Evolutionary conservation across 2,888 invertebrate genomes (phyloP).

Genomic region (Polylopha cassiicola): DNA sequence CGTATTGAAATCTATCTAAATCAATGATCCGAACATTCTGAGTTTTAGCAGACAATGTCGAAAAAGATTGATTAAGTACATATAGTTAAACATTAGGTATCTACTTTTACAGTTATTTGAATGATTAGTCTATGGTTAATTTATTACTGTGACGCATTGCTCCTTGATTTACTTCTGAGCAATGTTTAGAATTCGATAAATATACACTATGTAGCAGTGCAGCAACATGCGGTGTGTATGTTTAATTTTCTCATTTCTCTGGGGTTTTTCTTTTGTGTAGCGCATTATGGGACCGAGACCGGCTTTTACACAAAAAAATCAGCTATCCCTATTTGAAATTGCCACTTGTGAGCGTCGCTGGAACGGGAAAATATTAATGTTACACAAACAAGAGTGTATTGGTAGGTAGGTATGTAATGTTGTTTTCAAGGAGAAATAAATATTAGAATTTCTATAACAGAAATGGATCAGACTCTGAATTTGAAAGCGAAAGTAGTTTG

Average conservation of each 20-base stretch:
- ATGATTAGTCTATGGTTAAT: no score
- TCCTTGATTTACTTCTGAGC: background rate
- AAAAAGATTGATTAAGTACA: no score
- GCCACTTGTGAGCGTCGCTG: slow-evolving; percentile 40
- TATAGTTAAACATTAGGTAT: no score
- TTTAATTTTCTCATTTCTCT: slow-evolving; percentile 46
- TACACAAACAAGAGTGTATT: slow-evolving; percentile 31
- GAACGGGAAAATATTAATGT: slow-evolving; percentile 39
- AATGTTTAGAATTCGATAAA: slow-evolving; percentile 11
- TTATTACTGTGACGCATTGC: no score
- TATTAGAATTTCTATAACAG: no score
- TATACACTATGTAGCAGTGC: background rate
- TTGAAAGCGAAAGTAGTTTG: no score
- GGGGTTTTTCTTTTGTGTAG: slow-evolving; percentile 39
- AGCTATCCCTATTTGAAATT: slow-evolving; percentile 48
- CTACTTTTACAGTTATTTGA: no score
- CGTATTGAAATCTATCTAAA: no score
- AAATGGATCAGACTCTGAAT: no score
- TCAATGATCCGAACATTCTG: no score
- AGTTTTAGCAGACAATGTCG: no score
- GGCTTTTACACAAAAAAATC: slow-evolving; percentile 52
- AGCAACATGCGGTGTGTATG: slow-evolving; percentile 20
- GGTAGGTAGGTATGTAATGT: background rate
- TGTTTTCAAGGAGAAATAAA: no score
- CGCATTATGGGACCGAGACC: slow-evolving; percentile 39